phyloP scores from a whole-genome alignment of 1,140 invertebrate species.

The Episyrphus balteatus region DNA sequence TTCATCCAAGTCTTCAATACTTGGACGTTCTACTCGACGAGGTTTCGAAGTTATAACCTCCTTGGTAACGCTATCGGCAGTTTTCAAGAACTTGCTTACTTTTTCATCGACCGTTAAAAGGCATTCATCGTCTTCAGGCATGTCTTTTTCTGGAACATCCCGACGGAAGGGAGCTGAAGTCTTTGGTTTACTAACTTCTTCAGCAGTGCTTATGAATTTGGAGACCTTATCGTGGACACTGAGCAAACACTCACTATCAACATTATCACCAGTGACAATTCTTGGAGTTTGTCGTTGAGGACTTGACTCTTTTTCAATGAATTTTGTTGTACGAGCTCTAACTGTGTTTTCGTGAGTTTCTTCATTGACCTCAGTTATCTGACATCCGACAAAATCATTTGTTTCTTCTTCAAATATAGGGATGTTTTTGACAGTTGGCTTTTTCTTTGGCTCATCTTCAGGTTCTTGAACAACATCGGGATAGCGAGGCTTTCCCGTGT shows the following conservation, averaged over 20 bases:
- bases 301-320: conserved; percentile 18
- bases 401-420: conserved; percentile 34
- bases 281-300: conserved; percentile 26
- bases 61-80: conserved; percentile 45
- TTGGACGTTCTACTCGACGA: conserved; percentile 39
- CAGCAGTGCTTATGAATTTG: conserved; percentile 42
- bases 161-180: conserved; percentile 22
- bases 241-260: conserved; percentile 42
- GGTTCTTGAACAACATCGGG: conserved; percentile 60
- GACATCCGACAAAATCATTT: conserved; percentile 28
- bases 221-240: conserved; percentile 50
- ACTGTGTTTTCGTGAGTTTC: conserved; percentile 2
- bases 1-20: conserved; percentile 42
- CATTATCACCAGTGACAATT: conserved; percentile 6
- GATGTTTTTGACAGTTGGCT: conserved; percentile 34
- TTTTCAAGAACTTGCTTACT: conserved; percentile 50
- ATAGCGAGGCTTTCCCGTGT: conserved; percentile 50
- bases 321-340: not conserved
- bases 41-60: conserved; percentile 34
- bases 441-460: conserved; percentile 45
- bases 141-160: conserved; percentile 25
- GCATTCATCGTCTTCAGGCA: conserved; percentile 47
- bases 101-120: conserved; percentile 53
- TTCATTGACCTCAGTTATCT: conserved; percentile 28
- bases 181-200: conserved; percentile 32